Conservation (phyloP, 2,797 vertebrate species). For the Sparidentex hasta region DNA sequence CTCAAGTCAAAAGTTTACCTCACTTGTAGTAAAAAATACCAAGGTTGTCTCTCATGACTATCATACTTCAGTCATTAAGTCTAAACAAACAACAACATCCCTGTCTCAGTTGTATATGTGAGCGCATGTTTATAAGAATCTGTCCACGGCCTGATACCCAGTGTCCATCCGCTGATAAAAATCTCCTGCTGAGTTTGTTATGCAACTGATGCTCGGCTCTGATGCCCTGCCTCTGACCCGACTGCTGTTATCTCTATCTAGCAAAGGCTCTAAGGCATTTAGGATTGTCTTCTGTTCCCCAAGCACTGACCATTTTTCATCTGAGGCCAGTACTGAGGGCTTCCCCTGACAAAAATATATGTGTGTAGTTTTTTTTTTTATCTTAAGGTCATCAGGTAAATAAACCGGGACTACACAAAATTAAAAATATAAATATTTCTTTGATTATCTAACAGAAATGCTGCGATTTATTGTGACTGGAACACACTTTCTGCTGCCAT, state of each 20-base stretch:
- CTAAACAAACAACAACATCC: slow-evolving; percentile 30
- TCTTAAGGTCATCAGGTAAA: slow-evolving; percentile 2
- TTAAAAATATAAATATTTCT: neutral
- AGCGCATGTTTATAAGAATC: slow-evolving; percentile 52
- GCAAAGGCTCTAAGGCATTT: slow-evolving; percentile 42
- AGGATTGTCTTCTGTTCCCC: slow-evolving; percentile 31
- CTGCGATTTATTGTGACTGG: slow-evolving; percentile 2
- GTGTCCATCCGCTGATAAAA: slow-evolving; percentile 73
- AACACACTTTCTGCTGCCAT: neutral
- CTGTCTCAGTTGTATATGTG: slow-evolving; percentile 13
- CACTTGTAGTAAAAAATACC: neutral
- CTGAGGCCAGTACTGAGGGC: slow-evolving; percentile 4
- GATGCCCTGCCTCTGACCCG: slow-evolving; percentile 74
- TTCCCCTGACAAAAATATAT: slow-evolving; percentile 1
- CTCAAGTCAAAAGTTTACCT: neutral
- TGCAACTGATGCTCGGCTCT: slow-evolving; percentile 69
- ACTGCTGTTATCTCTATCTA: slow-evolving; percentile 44
- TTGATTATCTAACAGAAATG: slow-evolving; percentile 5
- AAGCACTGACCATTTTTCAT: slow-evolving; percentile 27
- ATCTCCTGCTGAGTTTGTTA: slow-evolving; percentile 75
- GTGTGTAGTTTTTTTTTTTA: slow-evolving; percentile 4
- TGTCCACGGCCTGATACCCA: slow-evolving; percentile 46
- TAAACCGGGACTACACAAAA: neutral
- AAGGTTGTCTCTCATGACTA: neutral
- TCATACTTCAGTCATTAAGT: slow-evolving; percentile 3